Percentiles rank a stretch among this genome's conserved stretches.
These are phyloP conservation scores for Oreochromis grahami DNA, from an alignment of 2,797 vertebrate genomes.

Conservation along the genomic window DNA sequence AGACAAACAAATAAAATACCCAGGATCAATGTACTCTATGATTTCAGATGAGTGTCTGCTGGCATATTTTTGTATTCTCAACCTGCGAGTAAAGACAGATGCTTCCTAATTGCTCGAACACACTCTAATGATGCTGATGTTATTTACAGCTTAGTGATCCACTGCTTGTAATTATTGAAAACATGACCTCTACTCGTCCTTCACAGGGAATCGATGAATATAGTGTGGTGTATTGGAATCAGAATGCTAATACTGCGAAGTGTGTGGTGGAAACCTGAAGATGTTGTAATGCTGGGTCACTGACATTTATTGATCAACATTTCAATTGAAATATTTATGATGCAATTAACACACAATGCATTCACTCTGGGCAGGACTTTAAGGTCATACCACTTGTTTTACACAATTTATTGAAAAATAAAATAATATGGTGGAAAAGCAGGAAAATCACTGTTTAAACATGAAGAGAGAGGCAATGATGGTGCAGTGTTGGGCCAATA, in stretches of 20 bases:
- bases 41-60: not conserved
- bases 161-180: constrained; percentile 55
- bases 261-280: not conserved
- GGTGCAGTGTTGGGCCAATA: not conserved
- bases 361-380: not conserved
- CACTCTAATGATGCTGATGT: constrained; percentile 45
- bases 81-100: constrained; percentile 43
- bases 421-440: not conserved
- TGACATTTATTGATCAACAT: not conserved
- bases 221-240: not conserved
- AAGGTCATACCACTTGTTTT: not conserved
- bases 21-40: not conserved
- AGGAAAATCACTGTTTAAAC: not conserved
- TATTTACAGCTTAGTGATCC: constrained; percentile 49
- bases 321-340: not conserved
- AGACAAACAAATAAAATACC: not conserved
- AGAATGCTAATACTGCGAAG: not conserved
- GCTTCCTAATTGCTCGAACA: constrained; percentile 54
- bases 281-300: not conserved
- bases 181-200: constrained; percentile 48
- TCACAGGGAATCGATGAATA: constrained; percentile 28
- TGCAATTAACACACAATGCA: not conserved
- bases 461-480: not conserved
- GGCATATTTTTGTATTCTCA: not conserved
- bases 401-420: not conserved